phyloP scores from a whole-genome alignment of 2,113 vertebrate genomes.

The Noctilio leporinus region DNA sequence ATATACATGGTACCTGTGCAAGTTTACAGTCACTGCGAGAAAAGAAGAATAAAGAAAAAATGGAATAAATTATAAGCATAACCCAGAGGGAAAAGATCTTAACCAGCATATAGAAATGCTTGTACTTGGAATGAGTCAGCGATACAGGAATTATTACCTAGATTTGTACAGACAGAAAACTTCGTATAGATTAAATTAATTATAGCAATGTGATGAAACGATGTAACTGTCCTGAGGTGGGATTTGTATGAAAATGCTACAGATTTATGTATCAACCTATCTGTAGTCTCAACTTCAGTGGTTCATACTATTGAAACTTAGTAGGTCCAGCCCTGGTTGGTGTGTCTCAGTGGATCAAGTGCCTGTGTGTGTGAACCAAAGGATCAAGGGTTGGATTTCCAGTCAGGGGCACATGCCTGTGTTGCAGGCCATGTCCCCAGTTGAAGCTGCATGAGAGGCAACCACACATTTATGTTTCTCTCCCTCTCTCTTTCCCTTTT shows the following conservation, averaged over 20 bases:
- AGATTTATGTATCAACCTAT: not conserved
- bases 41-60: not conserved
- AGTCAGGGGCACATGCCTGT: too few relatives aligned
- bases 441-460: too few relatives aligned
- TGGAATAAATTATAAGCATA: slow-evolving; percentile 12
- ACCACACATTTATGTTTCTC: too few relatives aligned
- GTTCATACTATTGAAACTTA: not conserved
- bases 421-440: too few relatives aligned
- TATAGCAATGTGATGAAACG: not conserved
- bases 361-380: too few relatives aligned
- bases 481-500: too few relatives aligned
- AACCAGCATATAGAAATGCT: slow-evolving; percentile 32
- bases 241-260: not conserved
- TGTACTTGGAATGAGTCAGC: slow-evolving; percentile 6
- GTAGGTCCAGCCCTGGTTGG: too few relatives aligned
- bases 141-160: slow-evolving; percentile 14
- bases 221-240: not conserved
- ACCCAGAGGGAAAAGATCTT: slow-evolving; percentile 22
- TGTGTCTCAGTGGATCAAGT: too few relatives aligned
- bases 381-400: too few relatives aligned
- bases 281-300: not conserved
- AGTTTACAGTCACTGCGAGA: not conserved
- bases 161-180: slow-evolving; percentile 1
- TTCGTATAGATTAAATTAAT: not conserved
- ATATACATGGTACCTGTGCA: not conserved